These are phyloP conservation scores for Melanostoma mellinum DNA, from an alignment of 2,888 invertebrate genomes.

Conservation along the genomic window DNA sequence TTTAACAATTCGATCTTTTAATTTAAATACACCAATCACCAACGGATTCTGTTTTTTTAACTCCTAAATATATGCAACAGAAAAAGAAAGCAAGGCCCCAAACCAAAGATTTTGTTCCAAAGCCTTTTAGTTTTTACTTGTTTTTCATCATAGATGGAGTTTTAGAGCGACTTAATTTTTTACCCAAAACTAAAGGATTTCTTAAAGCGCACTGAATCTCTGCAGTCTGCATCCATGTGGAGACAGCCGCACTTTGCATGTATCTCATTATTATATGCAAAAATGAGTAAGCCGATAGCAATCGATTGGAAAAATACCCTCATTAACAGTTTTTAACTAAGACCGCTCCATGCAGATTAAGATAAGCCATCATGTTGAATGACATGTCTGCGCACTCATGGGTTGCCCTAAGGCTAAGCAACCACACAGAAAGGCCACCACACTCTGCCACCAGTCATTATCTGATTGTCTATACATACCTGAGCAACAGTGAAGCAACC, in stretches of 20 bases:
- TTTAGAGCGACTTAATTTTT: too few species aligned
- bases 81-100: too few species aligned
- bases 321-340: conserved; percentile 59
- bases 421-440: conserved; percentile 48
- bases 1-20: too few species aligned
- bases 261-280: conserved; percentile 67
- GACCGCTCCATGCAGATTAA: conserved; percentile 43
- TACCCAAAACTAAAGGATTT: too few species aligned
- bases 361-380: conserved; percentile 71
- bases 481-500: conserved; percentile 1
- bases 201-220: neutral
- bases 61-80: conserved; percentile 33
- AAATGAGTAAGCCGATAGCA: conserved; percentile 52
- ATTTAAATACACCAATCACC: too few species aligned
- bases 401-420: conserved; percentile 26
- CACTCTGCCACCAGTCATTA: conserved; percentile 33
- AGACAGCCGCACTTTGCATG: conserved; percentile 41
- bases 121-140: neutral
- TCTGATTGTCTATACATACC: conserved; percentile 50
- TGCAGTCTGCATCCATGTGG: neutral
- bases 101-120: too few species aligned
- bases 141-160: conserved; percentile 36
- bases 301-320: conserved; percentile 58
- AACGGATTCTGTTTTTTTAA: too few species aligned
- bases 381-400: conserved; percentile 58